A percentile compares a stretch with the other conserved stretches of the same genome.
These are phyloP conservation scores for Probosciger aterrimus DNA, from an alignment of 2,113 vertebrate genomes.

Conservation along the genomic window DNA sequence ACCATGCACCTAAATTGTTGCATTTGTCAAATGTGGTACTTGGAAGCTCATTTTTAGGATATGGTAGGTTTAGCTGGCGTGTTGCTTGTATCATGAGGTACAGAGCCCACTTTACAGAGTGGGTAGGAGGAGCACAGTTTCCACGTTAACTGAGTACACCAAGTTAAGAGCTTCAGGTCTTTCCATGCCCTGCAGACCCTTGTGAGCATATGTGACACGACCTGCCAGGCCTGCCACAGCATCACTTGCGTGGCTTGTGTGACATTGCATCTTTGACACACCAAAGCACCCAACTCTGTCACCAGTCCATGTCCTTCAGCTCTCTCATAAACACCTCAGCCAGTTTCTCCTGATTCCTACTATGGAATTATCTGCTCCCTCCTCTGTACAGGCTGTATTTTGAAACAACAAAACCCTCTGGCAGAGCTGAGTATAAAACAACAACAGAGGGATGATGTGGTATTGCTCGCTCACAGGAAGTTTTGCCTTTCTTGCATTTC, in stretches of 20 bases:
- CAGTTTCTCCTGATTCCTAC: neutral
- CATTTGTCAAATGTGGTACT: neutral
- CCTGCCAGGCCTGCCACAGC: neutral
- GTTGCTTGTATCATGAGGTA: neutral
- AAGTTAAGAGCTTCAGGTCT: neutral
- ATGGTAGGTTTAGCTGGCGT: neutral
- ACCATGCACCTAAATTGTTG: neutral
- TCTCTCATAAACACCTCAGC: neutral
- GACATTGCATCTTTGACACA: neutral
- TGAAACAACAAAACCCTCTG: constrained; percentile 17
- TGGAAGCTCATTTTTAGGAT: neutral
- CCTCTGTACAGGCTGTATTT: neutral
- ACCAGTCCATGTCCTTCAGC: neutral
- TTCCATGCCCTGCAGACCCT: neutral
- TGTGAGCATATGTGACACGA: neutral
- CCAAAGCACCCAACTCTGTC: neutral
- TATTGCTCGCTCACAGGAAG: neutral
- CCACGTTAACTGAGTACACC: neutral
- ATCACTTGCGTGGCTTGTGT: neutral
- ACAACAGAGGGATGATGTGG: neutral
- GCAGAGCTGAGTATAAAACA: neutral
- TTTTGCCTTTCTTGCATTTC: constrained; percentile 9
- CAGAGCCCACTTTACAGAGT: neutral
- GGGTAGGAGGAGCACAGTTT: neutral
- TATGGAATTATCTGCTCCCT: neutral